phyloP scores from a whole-genome alignment of 2,113 vertebrate genomes.

The Falco punctatus region DNA sequence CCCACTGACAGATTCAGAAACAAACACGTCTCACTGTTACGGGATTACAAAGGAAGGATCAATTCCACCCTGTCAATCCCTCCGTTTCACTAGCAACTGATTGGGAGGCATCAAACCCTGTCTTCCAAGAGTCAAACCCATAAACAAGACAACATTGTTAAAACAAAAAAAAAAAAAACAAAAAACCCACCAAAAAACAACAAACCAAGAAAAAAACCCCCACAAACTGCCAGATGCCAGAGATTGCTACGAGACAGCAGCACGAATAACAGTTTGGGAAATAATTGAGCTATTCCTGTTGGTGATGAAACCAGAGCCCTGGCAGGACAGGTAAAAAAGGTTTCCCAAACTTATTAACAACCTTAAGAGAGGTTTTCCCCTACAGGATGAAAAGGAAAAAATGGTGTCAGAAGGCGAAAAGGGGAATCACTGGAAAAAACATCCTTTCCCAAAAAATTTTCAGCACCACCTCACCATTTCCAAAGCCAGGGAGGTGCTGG shows the following conservation, averaged over 20 bases:
- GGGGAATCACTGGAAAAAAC: neutral
- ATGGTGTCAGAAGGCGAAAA: neutral
- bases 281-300: conserved; percentile 37
- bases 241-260: neutral
- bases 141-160: conserved; percentile 25
- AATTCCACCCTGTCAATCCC: conserved; percentile 57
- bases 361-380: neutral
- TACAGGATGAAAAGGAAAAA: neutral
- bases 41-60: conserved; percentile 50
- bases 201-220: neutral
- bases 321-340: neutral
- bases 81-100: conserved; percentile 17
- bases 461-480: neutral
- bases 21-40: neutral
- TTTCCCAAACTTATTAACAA: neutral
- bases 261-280: conserved; percentile 3
- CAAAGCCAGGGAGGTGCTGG: neutral
- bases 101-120: conserved; percentile 13
- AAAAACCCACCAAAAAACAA: neutral
- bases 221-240: neutral
- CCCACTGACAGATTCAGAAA: conserved; percentile 37
- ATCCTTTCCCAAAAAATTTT: neutral
- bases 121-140: conserved; percentile 16
- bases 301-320: neutral
- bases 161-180: neutral